Conservation (phyloP, 2,888 invertebrate genomes). For the Panzeria rudis region DNA sequence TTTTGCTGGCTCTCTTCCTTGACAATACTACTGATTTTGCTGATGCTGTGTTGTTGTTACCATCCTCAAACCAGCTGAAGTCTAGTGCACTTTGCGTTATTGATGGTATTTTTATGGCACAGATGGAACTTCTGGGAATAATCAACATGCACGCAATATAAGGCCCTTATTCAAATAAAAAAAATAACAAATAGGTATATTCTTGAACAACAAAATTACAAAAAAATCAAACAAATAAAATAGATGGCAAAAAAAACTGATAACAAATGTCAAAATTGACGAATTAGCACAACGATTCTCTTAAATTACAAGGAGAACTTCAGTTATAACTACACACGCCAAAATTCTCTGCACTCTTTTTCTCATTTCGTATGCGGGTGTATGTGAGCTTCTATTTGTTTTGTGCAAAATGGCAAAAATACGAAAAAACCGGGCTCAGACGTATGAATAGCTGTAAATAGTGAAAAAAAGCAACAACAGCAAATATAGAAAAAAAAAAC, state of each 20-base stretch:
- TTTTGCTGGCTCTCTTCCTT: too few relatives aligned
- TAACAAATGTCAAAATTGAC: conserved; percentile 65
- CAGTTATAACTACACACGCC: not conserved
- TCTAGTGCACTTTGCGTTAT: too few relatives aligned
- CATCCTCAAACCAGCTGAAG: too few relatives aligned
- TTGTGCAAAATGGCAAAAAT: conserved; percentile 40
- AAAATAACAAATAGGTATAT: not conserved
- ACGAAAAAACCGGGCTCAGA: conserved; percentile 67
- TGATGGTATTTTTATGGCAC: too few relatives aligned
- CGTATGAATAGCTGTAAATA: conserved; percentile 47
- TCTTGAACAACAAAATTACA: not conserved
- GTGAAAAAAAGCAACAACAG: conserved; percentile 3
- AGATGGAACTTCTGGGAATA: too few relatives aligned
- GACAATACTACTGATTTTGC: too few relatives aligned
- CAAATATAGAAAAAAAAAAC: not conserved
- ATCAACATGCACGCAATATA: too few relatives aligned
- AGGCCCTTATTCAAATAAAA: too few relatives aligned
- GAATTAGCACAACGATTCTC: conserved; percentile 64
- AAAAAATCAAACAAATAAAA: not conserved
- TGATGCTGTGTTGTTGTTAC: too few relatives aligned
- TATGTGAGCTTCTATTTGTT: conserved; percentile 11
- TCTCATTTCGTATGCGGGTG: conserved; percentile 36
- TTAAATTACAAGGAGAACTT: conserved; percentile 53
- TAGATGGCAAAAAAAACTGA: conserved; percentile 49
- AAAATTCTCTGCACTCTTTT: conserved; percentile 33